A percentile compares a stretch with the other conserved stretches of the same genome.
Evolutionary conservation across 2,797 vertebrate species (phyloP).

Genomic region (Notolabrus celidotus): DNA sequence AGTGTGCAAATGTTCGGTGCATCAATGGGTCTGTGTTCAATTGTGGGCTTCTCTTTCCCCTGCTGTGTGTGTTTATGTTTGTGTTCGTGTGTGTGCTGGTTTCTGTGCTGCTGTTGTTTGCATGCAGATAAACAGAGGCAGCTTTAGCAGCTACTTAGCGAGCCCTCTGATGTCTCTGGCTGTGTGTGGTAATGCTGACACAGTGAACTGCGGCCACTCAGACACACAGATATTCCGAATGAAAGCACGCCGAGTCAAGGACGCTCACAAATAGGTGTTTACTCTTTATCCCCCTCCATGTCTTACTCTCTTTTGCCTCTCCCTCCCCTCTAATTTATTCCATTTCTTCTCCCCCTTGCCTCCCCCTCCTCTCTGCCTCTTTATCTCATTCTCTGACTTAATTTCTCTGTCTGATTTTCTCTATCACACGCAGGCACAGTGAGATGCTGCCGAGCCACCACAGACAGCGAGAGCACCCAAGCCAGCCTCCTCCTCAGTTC

Average conservation of each 20-base stretch:
- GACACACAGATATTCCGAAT: conserved; percentile 50
- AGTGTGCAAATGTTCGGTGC: conserved; percentile 47
- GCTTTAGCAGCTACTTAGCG: conserved; percentile 54
- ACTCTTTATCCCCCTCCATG: conserved; percentile 4
- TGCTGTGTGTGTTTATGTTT: conserved; percentile 27
- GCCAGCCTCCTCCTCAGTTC: conserved; percentile 76
- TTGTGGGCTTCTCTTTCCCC: conserved; percentile 30
- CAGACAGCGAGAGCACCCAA: conserved; percentile 55
- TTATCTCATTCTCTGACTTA: conserved; percentile 52
- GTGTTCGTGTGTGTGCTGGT: conserved; percentile 12
- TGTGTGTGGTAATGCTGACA: conserved; percentile 70
- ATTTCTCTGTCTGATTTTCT: conserved; percentile 62
- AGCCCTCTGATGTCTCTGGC: conserved; percentile 67
- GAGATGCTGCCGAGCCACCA: conserved; percentile 51
- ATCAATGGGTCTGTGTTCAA: conserved; percentile 36
- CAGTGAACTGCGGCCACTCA: conserved; percentile 67
- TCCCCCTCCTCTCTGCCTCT: conserved; percentile 26
- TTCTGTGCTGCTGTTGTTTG: conserved; percentile 47
- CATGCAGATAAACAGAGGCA: conserved; percentile 44
- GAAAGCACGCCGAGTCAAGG: conserved; percentile 49
- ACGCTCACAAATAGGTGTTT: conserved; percentile 48
- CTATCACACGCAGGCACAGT: conserved; percentile 38
- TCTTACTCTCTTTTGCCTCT: conserved; percentile 17
- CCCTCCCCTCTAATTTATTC: conserved; percentile 38
- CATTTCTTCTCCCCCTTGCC: conserved; percentile 15